Conservation (phyloP, 1,140 invertebrate genomes). For the Caerostris darwini region DNA sequence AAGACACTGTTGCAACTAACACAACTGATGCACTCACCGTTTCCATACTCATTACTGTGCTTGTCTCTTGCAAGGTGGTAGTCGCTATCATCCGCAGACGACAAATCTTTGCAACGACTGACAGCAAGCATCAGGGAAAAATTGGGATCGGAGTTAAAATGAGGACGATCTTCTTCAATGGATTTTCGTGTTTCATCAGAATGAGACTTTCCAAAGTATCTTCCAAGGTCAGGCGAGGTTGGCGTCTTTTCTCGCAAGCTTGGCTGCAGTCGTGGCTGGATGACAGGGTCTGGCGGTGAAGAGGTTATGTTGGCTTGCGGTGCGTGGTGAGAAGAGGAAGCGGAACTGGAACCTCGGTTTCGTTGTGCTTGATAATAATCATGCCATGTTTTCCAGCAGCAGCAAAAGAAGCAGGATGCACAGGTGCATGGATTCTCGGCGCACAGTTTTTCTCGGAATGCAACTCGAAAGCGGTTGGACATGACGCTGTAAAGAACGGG, state of each 20-base stretch:
- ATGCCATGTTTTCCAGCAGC: slow-evolving; percentile 45
- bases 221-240: neutral
- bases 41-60: neutral
- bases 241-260: neutral
- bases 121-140: neutral
- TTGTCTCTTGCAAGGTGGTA: neutral
- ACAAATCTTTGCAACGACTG: slow-evolving; percentile 23
- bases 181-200: slow-evolving; percentile 7
- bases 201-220: neutral
- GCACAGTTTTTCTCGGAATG: slow-evolving; percentile 78
- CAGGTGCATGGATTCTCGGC: slow-evolving; percentile 18
- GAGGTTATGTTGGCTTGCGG: too few relatives aligned
- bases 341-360: neutral
- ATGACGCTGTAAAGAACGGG: slow-evolving; percentile 80
- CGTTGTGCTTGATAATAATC: neutral
- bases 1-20: slow-evolving; percentile 26
- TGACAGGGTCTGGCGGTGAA: neutral
- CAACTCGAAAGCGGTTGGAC: slow-evolving; percentile 80
- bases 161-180: neutral
- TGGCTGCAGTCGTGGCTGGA: neutral
- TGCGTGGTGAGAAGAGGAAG: too few relatives aligned
- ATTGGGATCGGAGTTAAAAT: slow-evolving; percentile 4
- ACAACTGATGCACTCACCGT: neutral
- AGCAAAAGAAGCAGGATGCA: slow-evolving; percentile 41
- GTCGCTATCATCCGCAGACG: neutral